These are phyloP conservation scores for Pelosia muscerda DNA, from an alignment of 2,888 invertebrate species.

Conservation along the genomic window DNA sequence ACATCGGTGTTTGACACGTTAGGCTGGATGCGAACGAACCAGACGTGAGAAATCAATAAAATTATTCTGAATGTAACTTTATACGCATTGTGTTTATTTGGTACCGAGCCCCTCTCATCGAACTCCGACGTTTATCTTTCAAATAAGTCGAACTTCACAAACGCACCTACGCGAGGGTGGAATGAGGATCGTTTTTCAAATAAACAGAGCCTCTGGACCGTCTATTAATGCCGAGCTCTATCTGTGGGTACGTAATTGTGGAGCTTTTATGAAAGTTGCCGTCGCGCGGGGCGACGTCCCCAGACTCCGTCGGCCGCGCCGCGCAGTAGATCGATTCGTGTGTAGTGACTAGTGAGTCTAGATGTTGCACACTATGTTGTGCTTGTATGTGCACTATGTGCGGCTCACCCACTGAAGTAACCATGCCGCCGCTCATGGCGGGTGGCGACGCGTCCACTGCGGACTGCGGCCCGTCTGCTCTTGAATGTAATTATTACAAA, in stretches of 20 bases:
- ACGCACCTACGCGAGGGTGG: background rate
- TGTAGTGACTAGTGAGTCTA: background rate
- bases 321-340: background rate
- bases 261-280: slow-evolving; percentile 28
- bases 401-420: background rate
- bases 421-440: background rate
- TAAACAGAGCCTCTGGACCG: slow-evolving; percentile 8
- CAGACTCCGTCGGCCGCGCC: slow-evolving; percentile 7
- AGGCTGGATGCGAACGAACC: background rate
- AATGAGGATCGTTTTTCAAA: slow-evolving; percentile 16
- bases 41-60: background rate
- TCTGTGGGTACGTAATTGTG: slow-evolving; percentile 19
- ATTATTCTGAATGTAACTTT: background rate
- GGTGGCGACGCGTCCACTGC: background rate
- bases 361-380: background rate
- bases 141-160: background rate
- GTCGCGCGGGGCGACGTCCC: slow-evolving; percentile 8
- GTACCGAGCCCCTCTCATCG: background rate
- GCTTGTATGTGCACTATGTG: background rate
- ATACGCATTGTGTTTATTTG: background rate
- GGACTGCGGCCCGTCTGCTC: background rate
- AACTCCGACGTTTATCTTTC: background rate
- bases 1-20: background rate
- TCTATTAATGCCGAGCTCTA: slow-evolving; percentile 18
- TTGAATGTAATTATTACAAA: slow-evolving; percentile 4